Evolutionary conservation across 1,140 invertebrate genomes (phyloP), one percentile per base, ranked within the genome.

Genomic region (Apis laboriosa): DNA sequence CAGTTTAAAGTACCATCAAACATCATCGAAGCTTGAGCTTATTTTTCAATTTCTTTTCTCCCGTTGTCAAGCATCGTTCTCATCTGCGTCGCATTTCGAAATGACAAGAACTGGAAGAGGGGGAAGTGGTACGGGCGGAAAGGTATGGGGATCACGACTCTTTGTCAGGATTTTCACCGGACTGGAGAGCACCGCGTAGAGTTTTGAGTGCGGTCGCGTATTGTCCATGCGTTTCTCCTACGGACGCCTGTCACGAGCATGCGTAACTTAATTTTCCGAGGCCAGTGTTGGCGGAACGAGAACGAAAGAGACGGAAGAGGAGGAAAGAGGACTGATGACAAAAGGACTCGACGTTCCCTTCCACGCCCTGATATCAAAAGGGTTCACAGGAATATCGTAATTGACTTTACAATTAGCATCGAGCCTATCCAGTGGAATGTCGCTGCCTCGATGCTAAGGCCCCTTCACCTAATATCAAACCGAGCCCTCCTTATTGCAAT

Each of bases 191-290:
- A 43, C 73, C 86, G 86, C 81, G 80, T 76, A 83, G 86, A 87
- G 86, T 80, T 82, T 88, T 84, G 84, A 88, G 87, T 84, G 82
- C 79, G 78, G 88, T 80, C 84, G 83, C 75, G 87, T 70, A 89
- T 89, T 89, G 88, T 89, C 82, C 88, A 83, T 86, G 84, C 85
- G 76, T 89, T 88, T 83, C 84, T 80, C 58, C 85, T 73, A 63
- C 79, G 84, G 85, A 89, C 88, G 85, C 78, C 88, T 91, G 89
- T 91, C 90, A 90, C 67, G 76, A 77, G 84, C 90, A 91, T 86
- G 89, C 88, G 87, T 91, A 90, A 91, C 90, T 91, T 90, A 87
- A 90, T 90, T 90, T 90, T 86, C 88, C 85, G 83, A 86, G 81
- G 55, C 71, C 86, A 81, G 63, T 66, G 74, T 83, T 63, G 63